Evolutionary conservation across 2,888 invertebrate genomes (phyloP), one percentile per base, ranked within the genome.

Genomic region (Sphaerophoria rueppellii): DNA sequence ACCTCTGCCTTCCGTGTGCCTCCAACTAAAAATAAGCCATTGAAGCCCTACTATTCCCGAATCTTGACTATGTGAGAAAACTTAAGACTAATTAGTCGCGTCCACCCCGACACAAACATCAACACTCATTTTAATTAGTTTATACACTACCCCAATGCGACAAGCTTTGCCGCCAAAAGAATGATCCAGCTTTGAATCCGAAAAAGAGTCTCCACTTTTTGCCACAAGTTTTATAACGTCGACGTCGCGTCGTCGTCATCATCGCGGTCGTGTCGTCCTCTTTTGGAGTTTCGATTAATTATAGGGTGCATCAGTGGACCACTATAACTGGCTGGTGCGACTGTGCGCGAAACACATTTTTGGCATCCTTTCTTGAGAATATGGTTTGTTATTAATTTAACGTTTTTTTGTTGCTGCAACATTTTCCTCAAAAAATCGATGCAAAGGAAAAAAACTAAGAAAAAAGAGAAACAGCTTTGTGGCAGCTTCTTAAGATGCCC

Each of bases 341-440:
- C 5, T 6, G 54, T 11, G 11, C 0, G 50, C 16, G 11, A 35
- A 57, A 12, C 4, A 58, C 52, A 52, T 55, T 58, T 77, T 75
- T 75, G 67, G 72, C 50, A 67, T 80, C 75, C 43, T 73, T 80
- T 61, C 50, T 24, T 67, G 40, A 50, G 76, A 75, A 60, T 85
- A 77, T 72, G 67, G 76, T 72, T 65, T 80, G 76, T 80, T 85
- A 85, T 81, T 85, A 85, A 83, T 77, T 81, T 81, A 24, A 24
- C 77, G 46, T 12, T 86, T 82, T 88, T 77, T 87, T 86, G 75
- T 88, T 88, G 83, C 86, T 67, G 16, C 6, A 24, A 87, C 87
- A 87, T 89, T 87, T 86, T 85, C 81, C 74, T 60, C 63, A 82
- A 80, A 86, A 87, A 77, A 87, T 78, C 72, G 72, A 32, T 14